A percentile compares a stretch with the other conserved stretches of the same genome.
phyloP scores from a whole-genome alignment of 2,888 invertebrate species.

The Brachynemurus nebulosus region DNA sequence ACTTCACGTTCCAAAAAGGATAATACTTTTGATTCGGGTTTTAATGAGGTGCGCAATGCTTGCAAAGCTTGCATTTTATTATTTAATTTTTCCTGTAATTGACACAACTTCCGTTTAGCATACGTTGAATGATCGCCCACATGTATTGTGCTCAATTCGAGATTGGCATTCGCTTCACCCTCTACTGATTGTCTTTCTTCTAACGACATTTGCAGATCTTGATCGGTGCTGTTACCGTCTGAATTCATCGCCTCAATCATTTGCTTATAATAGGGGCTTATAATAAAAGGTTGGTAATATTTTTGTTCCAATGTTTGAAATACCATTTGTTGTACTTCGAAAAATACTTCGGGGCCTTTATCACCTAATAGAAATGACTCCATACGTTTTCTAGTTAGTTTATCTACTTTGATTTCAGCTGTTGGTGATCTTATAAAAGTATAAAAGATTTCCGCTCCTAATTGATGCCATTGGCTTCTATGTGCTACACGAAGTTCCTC shows the following conservation, averaged over 20 bases:
- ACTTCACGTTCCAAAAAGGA: conserved; percentile 71
- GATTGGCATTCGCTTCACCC: conserved; percentile 38
- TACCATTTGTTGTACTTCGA: conserved; percentile 71
- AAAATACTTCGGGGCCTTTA: conserved; percentile 76
- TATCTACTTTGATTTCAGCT: conserved; percentile 70
- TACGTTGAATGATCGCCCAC: conserved; percentile 75
- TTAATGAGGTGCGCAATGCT: conserved; percentile 66
- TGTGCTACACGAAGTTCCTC: conserved; percentile 69
- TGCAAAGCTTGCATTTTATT: conserved; percentile 76
- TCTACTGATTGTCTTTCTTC: conserved; percentile 44
- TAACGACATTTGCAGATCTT: conserved; percentile 34
- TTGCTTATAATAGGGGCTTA: conserved; percentile 72
- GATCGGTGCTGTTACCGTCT: conserved; percentile 33
- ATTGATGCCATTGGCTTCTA: conserved; percentile 65
- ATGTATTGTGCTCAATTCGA: conserved; percentile 37
- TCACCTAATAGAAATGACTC: conserved; percentile 79
- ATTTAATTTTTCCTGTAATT: conserved; percentile 67
- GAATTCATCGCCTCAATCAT: conserved; percentile 51
- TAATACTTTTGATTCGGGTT: conserved; percentile 70
- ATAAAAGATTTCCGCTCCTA: conserved; percentile 85
- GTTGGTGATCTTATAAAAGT: conserved; percentile 72
- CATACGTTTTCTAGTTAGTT: conserved; percentile 67
- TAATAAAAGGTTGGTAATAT: conserved; percentile 77
- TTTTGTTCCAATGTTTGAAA: conserved; percentile 70
- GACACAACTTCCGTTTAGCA: conserved; percentile 66